Evolutionary conservation across 2,113 vertebrate genomes (phyloP), one percentile per base, ranked within the genome.

Genomic region (Trogon surrucura): DNA sequence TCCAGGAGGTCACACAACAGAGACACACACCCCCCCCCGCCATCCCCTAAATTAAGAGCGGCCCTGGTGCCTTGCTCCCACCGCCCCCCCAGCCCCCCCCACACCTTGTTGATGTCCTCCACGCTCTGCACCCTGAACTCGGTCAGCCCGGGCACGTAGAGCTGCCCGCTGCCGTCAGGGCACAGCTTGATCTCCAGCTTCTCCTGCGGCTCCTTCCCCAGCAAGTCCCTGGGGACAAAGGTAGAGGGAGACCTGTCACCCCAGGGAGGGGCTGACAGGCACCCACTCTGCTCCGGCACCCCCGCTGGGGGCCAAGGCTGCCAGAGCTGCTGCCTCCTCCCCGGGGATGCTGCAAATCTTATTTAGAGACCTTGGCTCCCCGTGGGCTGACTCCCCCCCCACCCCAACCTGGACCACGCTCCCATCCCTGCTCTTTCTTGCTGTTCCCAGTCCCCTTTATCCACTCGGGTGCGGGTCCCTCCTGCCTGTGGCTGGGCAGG

Each of bases 171-270:
- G 96, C 99, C 99, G 0, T 99, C 99, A 0, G 99, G 99, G 53
- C 99, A 99, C 97, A 99, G 98, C 95, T 99, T 99, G 89, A 99
- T 99, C 97, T 99, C 99, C 93, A 99, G 97, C 87, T 99, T 99
- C 96, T 99, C 99, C 58, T 98, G 98, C 0, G 98, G 98, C 81
- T 98, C 98, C 57, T 99, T 98, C 26, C 98, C 98, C 82, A 99
- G 98, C 91, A 99, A 96, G 94, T 99, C 98, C 95, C 99, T 99
- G 97, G 36, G 36, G 36, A 36, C 36, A 36, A 36, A 36, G 16
- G 48, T 7, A 56, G 34, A 79, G 20, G 26, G 71, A 9, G 1
- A 80, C 34, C 22, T 3, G 4, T 61, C 75, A 38, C 13, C 5
- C 38, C 0, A 45, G 1, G 20, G 27, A 30, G 20, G 4, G 17